Evolutionary conservation across 2,797 vertebrate species (phyloP).

Genomic region (Lagorchestes hirsutus): DNA sequence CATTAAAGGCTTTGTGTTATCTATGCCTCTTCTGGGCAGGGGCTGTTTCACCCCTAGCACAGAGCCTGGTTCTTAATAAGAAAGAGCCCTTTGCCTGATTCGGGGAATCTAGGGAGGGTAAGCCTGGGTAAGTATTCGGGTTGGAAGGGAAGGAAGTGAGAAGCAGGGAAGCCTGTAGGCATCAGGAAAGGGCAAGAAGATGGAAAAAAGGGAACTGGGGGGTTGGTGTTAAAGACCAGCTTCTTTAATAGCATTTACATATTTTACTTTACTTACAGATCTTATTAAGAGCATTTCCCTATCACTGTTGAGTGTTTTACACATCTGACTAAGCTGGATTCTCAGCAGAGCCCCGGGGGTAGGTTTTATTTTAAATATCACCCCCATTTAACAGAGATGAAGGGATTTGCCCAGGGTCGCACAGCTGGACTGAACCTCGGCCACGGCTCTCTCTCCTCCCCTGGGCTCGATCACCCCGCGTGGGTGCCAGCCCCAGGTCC

Average conservation of each 20-base stretch:
- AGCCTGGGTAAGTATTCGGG: neutral
- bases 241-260: neutral
- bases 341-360: neutral
- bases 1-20: neutral
- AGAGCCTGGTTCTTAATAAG: neutral
- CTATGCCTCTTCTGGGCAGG: neutral
- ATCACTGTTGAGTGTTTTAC: neutral
- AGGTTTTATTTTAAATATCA: neutral
- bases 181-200: neutral
- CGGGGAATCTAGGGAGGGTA: neutral
- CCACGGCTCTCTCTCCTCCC: neutral
- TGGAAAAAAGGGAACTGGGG: neutral
- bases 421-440: neutral
- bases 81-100: neutral
- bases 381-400: neutral
- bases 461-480: neutral
- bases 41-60: neutral
- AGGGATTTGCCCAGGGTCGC: neutral
- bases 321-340: neutral
- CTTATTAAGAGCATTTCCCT: neutral
- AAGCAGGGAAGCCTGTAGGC: neutral
- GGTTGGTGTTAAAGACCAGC: neutral
- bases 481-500: neutral
- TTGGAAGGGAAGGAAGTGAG: neutral
- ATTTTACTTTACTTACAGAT: neutral